Conservation (phyloP, 2,888 invertebrate genomes). For the Parthenolecanium corni region DNA sequence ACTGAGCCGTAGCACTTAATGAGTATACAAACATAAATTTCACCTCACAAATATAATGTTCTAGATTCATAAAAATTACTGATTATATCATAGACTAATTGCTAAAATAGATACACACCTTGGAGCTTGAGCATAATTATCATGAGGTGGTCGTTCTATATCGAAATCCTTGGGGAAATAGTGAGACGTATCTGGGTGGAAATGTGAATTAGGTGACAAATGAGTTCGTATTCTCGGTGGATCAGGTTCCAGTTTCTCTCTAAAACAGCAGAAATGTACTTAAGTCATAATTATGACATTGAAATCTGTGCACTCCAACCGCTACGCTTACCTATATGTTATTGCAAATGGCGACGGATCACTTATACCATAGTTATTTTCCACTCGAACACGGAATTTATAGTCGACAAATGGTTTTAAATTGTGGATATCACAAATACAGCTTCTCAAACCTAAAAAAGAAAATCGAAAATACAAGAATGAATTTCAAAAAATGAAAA, state of each 20-base stretch:
- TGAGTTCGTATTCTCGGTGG: slow-evolving; percentile 69
- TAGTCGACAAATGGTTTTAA: slow-evolving; percentile 89
- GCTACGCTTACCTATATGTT: slow-evolving; percentile 48
- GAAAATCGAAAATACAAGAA: too few species aligned
- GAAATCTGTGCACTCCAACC: too few species aligned
- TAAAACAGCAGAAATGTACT: slow-evolving; percentile 35
- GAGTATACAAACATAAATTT: too few species aligned
- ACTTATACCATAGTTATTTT: slow-evolving; percentile 91
- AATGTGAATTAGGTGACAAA: slow-evolving; percentile 66
- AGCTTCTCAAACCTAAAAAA: slow-evolving; percentile 55
- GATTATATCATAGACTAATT: too few species aligned
- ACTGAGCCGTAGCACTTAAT: too few species aligned
- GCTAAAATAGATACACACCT: slow-evolving; percentile 36
- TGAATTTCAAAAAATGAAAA: slow-evolving; percentile 1
- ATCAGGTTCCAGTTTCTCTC: slow-evolving; percentile 65
- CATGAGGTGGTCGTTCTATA: slow-evolving; percentile 74
- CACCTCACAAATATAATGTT: too few species aligned
- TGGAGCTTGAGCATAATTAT: slow-evolving; percentile 70
- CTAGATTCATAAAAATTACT: too few species aligned
- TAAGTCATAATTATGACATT: too few species aligned
- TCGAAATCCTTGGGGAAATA: slow-evolving; percentile 89
- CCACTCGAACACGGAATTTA: slow-evolving; percentile 87
- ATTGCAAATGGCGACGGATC: slow-evolving; percentile 87
- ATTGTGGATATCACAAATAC: slow-evolving; percentile 78
- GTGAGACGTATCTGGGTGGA: slow-evolving; percentile 70